A percentile compares a stretch with the other conserved stretches of the same genome.
phyloP scores from a whole-genome alignment of 2,797 vertebrate species.

The Poeciliopsis paucimaculata region DNA sequence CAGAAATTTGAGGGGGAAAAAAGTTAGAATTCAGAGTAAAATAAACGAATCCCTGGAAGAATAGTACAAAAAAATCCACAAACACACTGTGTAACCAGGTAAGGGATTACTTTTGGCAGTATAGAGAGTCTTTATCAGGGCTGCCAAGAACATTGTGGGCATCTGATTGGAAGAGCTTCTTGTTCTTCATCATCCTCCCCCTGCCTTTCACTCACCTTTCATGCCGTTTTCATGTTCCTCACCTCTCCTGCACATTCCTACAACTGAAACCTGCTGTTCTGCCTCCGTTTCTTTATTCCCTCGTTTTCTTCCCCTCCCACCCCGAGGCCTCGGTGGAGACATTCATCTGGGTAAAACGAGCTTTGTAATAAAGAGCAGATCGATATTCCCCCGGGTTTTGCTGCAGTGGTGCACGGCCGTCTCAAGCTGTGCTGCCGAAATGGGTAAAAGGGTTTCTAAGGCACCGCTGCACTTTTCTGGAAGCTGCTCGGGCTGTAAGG shows the following conservation, averaged over 20 bases:
- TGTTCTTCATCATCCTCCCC: constrained; percentile 32
- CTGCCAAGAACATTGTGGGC: neutral
- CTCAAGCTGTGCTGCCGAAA: constrained; percentile 76
- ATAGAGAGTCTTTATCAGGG: neutral
- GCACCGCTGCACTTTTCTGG: constrained; percentile 49
- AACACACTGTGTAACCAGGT: neutral
- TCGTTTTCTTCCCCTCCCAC: constrained; percentile 47
- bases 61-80: no score
- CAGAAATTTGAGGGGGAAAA: no score
- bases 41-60: no score
- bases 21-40: no score
- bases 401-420: constrained; percentile 81
- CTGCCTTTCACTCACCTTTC: constrained; percentile 19
- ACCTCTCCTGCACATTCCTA: constrained; percentile 37
- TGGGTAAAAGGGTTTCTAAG: constrained; percentile 72
- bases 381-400: constrained; percentile 83
- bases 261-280: constrained; percentile 55
- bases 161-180: neutral
- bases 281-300: constrained; percentile 62
- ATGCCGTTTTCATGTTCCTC: constrained; percentile 26
- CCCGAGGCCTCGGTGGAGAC: constrained; percentile 64
- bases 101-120: neutral
- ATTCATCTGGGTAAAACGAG: constrained; percentile 65
- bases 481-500: constrained; percentile 58
- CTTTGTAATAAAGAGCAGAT: constrained; percentile 70